Evolutionary conservation across 1,140 invertebrate species (phyloP), one percentile per base, ranked within the genome.

Genomic region (Scaptomyza montana): DNA sequence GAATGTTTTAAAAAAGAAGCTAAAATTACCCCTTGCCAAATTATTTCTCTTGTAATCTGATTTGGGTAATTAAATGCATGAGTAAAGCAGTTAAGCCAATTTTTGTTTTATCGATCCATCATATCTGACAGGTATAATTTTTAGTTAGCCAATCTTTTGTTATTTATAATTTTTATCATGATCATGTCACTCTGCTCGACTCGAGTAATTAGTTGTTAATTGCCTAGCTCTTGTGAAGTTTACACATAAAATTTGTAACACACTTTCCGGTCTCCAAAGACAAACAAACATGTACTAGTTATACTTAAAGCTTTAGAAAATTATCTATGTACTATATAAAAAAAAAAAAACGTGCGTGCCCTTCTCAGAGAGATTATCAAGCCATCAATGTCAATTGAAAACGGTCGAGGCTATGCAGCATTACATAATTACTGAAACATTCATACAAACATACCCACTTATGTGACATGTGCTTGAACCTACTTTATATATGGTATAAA

Each of bases 281-380:
- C 33, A 36, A 36, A 36, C 33, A 36, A 6, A 36, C 33, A 30
- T 30, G 56, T 43, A n/a, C 39, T n/a, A 43, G 59, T 59, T 60
- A 2, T 41, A 51, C 68, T 47, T 33, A 13, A 33, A 41, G 41
- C 51, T 30, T 28, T 19, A 19, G 8, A 36, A 63, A 50, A 28
- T 30, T 25, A 61, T n/a, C n/a, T n/a, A n/a, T n/a, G n/a, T n/a
- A n/a, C n/a, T 16, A 16, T 16, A 16, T 16, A 54, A 36, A 36
- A 43, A 50, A 41, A 67, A 25, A 72, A 62, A 28, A 47, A 65
- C 43, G 41, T 67, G 56, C 56, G 50, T 66, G 54, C 55, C 49
- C 47, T 55, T 49, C 49, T 41, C 25, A 49, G 33, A 49, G 70
- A 61, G 69, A 60, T 67, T 72, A 72, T 72, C 62, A 72, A 72